Evolutionary conservation across 2,113 vertebrate genomes (phyloP).

Genomic region (Austrofundulus limnaeus): DNA sequence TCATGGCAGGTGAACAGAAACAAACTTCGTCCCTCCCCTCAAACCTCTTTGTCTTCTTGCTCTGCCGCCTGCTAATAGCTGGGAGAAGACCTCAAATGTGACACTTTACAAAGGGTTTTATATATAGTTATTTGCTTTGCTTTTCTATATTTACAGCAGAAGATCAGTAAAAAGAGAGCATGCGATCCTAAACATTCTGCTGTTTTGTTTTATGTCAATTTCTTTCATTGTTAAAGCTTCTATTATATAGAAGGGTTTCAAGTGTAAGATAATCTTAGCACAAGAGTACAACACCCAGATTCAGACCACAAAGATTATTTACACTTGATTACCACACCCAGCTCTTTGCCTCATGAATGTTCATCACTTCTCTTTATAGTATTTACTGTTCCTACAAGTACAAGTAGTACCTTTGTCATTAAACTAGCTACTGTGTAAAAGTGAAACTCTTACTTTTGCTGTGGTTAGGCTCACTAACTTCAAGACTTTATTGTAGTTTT

Average conservation of each 20-base stretch:
- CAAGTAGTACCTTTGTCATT: too few relatives aligned
- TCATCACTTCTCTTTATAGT: neutral
- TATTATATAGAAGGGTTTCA: neutral
- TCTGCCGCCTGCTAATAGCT: neutral
- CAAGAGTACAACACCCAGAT: neutral
- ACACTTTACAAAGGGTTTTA: neutral
- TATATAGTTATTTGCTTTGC: neutral
- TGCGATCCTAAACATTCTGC: neutral
- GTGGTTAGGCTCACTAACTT: too few relatives aligned
- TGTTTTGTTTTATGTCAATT: neutral
- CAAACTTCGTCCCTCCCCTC: conserved; percentile 7
- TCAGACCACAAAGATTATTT: neutral
- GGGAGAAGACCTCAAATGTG: neutral
- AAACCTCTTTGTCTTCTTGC: neutral
- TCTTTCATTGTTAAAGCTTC: neutral
- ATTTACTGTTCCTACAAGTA: neutral
- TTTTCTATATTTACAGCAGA: too few relatives aligned
- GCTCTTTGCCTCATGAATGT: neutral
- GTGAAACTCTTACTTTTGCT: neutral
- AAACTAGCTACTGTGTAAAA: neutral
- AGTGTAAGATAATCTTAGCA: neutral
- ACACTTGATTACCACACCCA: conserved; percentile 6
- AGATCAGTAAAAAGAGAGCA: neutral
- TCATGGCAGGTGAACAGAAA: conserved; percentile 14
- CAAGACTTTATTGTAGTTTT: too few relatives aligned